These are phyloP conservation scores for Neoitamus cyanurus DNA, from an alignment of 2,888 invertebrate species.

Conservation along the genomic window DNA sequence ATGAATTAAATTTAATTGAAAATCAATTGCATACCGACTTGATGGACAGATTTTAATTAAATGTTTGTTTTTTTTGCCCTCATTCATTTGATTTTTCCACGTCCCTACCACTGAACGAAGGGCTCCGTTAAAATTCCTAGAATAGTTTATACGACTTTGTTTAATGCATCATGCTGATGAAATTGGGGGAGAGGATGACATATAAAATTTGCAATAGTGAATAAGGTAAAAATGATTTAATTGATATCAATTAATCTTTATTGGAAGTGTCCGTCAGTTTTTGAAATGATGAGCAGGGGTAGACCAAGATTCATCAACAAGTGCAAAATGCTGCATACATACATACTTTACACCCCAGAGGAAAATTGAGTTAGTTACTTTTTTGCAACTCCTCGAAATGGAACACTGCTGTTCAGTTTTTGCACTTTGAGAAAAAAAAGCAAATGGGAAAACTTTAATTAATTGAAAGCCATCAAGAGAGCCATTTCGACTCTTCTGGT, in stretches of 20 bases:
- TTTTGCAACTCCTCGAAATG: no score
- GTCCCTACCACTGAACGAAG: no score
- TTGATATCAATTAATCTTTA: neutral
- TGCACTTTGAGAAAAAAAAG: neutral
- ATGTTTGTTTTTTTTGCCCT: neutral
- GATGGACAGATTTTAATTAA: neutral
- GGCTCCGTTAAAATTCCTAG: no score
- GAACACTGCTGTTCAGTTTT: neutral
- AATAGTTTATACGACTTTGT: neutral
- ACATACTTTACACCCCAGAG: no score
- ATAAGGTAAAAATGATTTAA: neutral
- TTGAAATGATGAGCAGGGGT: neutral
- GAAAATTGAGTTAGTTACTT: no score
- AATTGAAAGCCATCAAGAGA: neutral
- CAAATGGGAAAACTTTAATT: conserved; percentile 11
- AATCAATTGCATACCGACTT: neutral
- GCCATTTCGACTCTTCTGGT: neutral
- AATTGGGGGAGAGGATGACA: neutral
- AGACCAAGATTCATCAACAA: no score
- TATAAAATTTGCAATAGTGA: neutral
- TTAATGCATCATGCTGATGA: no score
- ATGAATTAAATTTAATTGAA: conserved; percentile 10
- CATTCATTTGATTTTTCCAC: neutral
- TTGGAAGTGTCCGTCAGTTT: neutral
- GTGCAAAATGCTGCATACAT: no score